Conservation (phyloP, 2,113 vertebrate species). For the Melanostigma gelatinosum region DNA sequence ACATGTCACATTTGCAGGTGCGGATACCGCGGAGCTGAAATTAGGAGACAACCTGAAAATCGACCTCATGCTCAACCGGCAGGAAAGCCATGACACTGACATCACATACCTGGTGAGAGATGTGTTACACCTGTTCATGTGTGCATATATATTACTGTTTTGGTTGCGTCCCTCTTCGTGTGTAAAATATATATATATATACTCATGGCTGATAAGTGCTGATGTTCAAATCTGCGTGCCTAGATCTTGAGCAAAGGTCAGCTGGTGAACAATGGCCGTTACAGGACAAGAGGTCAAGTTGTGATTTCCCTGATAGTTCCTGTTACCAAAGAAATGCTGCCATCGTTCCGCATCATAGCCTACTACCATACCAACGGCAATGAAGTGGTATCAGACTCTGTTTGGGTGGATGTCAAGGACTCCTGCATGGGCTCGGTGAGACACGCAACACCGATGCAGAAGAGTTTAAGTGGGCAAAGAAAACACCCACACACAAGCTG, state of each 20-base stretch:
- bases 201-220: background rate
- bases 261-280: slow-evolving; percentile 64
- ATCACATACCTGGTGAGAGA: slow-evolving; percentile 83
- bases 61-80: slow-evolving; percentile 57
- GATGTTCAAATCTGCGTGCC: slow-evolving; percentile 16
- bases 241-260: slow-evolving; percentile 83
- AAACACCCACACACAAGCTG: background rate
- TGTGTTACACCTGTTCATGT: background rate
- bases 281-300: slow-evolving; percentile 62
- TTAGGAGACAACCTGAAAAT: slow-evolving; percentile 68
- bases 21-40: slow-evolving; percentile 39
- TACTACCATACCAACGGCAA: slow-evolving; percentile 73
- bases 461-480: background rate
- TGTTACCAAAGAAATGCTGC: slow-evolving; percentile 77
- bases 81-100: slow-evolving; percentile 5
- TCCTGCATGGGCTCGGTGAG: slow-evolving; percentile 84
- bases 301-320: slow-evolving; percentile 61
- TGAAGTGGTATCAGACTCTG: slow-evolving; percentile 86
- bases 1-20: slow-evolving; percentile 17
- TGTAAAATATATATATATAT: background rate
- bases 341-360: slow-evolving; percentile 84
- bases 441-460: background rate
- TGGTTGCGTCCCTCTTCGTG: background rate
- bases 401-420: slow-evolving; percentile 84
- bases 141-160: background rate